Evolutionary conservation across 2,113 vertebrate species (phyloP).

Genomic region (Hassar affinis): DNA sequence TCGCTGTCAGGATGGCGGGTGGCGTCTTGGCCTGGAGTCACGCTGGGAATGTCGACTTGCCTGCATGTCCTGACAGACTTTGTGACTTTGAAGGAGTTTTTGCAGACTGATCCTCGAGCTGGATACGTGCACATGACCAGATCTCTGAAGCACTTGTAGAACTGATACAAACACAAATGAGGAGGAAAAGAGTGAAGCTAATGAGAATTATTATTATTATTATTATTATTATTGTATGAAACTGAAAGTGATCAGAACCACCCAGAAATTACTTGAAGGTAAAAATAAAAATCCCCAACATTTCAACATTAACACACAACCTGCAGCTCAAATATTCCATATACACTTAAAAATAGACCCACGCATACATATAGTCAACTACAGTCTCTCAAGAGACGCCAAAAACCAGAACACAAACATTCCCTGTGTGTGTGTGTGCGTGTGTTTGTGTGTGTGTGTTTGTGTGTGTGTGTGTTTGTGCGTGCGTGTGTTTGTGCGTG

Average conservation of each 20-base stretch:
- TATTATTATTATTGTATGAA: not conserved
- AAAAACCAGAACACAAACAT: not conserved
- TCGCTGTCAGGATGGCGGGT: conserved; percentile 5
- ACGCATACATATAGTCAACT: not conserved
- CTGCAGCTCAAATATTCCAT: not conserved
- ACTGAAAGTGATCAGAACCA: not conserved
- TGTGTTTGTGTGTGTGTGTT: no score
- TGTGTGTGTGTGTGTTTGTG: no score
- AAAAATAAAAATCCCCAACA: not conserved
- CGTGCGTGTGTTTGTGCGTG: no score
- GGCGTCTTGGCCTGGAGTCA: conserved; percentile 6
- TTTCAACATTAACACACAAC: not conserved
- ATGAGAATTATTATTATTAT: no score
- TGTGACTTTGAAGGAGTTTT: conserved; percentile 63
- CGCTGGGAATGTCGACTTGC: conserved; percentile 40
- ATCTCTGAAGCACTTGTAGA: conserved; percentile 75
- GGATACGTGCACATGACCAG: conserved; percentile 66
- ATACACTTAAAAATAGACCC: not conserved
- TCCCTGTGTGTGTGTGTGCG: not conserved
- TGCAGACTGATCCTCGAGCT: conserved; percentile 58
- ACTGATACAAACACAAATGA: conserved; percentile 62
- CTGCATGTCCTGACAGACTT: conserved; percentile 55
- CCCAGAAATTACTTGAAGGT: not conserved
- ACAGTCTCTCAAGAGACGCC: not conserved
- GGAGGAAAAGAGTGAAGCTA: not conserved